phyloP scores from a whole-genome alignment of 1,140 invertebrate species.

The Globodera ellingtonae region DNA sequence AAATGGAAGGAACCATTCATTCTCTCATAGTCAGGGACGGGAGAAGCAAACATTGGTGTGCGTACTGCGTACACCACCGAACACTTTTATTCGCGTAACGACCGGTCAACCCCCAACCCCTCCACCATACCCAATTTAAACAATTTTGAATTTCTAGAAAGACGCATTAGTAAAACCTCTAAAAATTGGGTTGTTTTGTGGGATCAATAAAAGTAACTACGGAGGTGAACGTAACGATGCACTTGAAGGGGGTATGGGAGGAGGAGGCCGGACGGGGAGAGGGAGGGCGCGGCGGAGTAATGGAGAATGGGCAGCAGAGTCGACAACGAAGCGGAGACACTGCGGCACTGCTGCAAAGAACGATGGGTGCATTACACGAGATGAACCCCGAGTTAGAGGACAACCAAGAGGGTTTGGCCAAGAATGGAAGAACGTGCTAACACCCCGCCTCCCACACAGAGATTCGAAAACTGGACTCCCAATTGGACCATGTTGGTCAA shows the following conservation, averaged over 20 bases:
- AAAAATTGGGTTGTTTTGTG: background rate
- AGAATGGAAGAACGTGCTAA: background rate
- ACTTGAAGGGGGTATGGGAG: background rate
- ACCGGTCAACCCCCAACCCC: too few relatives aligned
- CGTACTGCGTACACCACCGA: background rate
- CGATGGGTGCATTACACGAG: constrained; percentile 14
- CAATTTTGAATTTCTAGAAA: background rate
- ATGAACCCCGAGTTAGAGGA: constrained; percentile 25
- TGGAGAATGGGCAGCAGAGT: background rate
- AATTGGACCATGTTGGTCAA: constrained; percentile 43
- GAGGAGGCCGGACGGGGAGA: background rate
- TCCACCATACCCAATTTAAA: background rate
- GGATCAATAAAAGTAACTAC: too few relatives aligned
- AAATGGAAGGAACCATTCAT: too few relatives aligned
- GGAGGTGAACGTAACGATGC: background rate
- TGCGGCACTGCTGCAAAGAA: background rate
- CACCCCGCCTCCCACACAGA: constrained; percentile 29
- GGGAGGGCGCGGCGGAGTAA: too few relatives aligned
- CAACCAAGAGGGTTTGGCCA: constrained; percentile 19
- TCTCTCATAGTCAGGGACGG: too few relatives aligned
- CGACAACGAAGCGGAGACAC: background rate
- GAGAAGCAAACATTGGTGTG: background rate
- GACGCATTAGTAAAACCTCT: background rate
- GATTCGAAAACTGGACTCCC: constrained; percentile 53
- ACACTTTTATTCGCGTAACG: background rate